Evolutionary conservation across 2,797 vertebrate genomes (phyloP).

Genomic region (Sebastes kiyomatsui): DNA sequence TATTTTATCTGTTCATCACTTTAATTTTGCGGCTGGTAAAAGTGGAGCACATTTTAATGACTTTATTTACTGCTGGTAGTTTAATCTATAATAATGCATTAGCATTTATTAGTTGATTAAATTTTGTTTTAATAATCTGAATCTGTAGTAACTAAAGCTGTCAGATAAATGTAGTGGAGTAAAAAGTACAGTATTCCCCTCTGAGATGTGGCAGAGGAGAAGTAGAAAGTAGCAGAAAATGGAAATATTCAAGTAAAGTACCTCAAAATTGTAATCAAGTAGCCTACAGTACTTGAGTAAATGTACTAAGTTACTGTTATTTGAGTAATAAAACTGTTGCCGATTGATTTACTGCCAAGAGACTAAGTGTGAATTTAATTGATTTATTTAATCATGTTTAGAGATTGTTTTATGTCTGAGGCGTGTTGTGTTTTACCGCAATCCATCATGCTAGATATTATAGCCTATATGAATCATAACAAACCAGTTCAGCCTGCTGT

Average conservation of each 20-base stretch:
- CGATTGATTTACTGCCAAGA: neutral
- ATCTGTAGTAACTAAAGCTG: neutral
- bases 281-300: neutral
- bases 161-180: neutral
- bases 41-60: no score
- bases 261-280: no score
- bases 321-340: neutral
- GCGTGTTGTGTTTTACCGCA: neutral
- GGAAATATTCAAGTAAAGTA: no score
- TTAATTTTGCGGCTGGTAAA: no score
- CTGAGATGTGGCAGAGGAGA: neutral
- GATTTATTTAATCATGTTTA: neutral
- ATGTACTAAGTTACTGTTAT: neutral
- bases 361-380: neutral
- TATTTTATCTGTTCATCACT: neutral
- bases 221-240: neutral
- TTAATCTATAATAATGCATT: neutral
- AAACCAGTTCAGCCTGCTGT: neutral
- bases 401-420: neutral
- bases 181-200: neutral
- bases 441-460: neutral
- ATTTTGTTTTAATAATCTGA: neutral
- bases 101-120: neutral
- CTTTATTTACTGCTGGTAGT: neutral
- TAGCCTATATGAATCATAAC: neutral